These are phyloP conservation scores for Takifugu rubripes DNA, from an alignment of 2,797 vertebrate genomes.

Conservation along the genomic window DNA sequence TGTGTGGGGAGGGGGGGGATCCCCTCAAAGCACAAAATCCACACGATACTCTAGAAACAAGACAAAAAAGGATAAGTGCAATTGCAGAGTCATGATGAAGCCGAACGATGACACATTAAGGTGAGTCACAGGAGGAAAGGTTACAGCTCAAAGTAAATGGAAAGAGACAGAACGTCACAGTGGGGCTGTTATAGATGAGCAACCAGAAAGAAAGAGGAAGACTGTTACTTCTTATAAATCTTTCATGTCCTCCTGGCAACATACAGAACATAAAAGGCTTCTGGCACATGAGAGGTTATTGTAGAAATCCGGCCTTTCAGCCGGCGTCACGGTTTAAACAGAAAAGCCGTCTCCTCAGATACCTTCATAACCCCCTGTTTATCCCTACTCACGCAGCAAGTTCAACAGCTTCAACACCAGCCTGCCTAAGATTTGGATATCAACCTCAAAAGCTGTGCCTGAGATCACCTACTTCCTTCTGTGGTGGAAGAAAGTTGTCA, in stretches of 20 bases:
- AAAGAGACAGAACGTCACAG: no score
- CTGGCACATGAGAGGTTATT: not conserved
- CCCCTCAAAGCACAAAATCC: constrained; percentile 36
- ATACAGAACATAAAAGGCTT: not conserved
- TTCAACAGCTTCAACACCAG: not conserved
- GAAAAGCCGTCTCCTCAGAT: not conserved
- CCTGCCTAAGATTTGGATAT: not conserved
- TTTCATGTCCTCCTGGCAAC: no score
- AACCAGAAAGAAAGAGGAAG: no score
- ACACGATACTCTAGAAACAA: constrained; percentile 31
- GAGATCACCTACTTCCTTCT: constrained; percentile 3
- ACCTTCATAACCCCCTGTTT: constrained; percentile 36
- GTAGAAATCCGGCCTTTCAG: not conserved
- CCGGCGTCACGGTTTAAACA: constrained; percentile 37
- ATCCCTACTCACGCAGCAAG: not conserved
- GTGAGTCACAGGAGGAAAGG: constrained; percentile 37
- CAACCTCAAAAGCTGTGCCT: no score
- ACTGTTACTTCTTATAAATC: no score
- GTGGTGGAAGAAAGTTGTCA: not conserved
- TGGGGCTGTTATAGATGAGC: no score
- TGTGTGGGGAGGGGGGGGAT: constrained; percentile 7
- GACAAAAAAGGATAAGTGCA: constrained; percentile 15
- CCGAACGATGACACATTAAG: constrained; percentile 1
- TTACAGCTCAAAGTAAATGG: no score
- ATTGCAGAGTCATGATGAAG: constrained; percentile 4